A percentile compares a stretch with the other conserved stretches of the same genome.
Evolutionary conservation across 2,113 vertebrate species (phyloP).

Genomic region (Dipodomys spectabilis): DNA sequence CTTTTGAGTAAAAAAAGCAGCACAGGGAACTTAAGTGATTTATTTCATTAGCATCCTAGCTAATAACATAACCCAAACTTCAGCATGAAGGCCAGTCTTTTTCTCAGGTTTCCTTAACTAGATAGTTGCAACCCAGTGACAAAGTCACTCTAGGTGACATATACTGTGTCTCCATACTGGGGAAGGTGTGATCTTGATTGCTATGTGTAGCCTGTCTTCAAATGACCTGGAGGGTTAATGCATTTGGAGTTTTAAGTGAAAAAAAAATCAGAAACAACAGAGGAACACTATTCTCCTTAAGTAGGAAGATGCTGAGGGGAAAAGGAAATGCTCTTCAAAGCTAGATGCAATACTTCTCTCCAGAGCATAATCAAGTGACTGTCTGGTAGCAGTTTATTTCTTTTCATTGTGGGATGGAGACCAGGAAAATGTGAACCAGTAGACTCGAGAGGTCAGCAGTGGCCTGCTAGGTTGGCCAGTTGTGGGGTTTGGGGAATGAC

Average conservation of each 20-base stretch:
- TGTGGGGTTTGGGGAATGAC: not conserved
- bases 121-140: not conserved
- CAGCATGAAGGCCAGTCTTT: not conserved
- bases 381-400: not conserved
- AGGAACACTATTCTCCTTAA: not conserved
- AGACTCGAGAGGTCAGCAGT: not conserved
- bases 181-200: not conserved
- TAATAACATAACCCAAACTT: not conserved
- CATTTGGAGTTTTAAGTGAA: not conserved
- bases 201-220: not conserved
- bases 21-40: not conserved
- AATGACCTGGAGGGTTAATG: not conserved
- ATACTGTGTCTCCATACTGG: not conserved
- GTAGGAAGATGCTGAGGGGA: conserved; percentile 11
- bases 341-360: not conserved
- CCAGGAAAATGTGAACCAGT: not conserved
- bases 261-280: not conserved
- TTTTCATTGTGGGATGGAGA: not conserved
- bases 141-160: not conserved
- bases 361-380: not conserved
- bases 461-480: not conserved
- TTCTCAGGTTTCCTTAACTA: not conserved
- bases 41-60: not conserved
- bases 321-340: not conserved
- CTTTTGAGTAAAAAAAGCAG: conserved; percentile 26